Evolutionary conservation across 2,888 invertebrate genomes (phyloP).

Genomic region (Syrista parreyssii): DNA sequence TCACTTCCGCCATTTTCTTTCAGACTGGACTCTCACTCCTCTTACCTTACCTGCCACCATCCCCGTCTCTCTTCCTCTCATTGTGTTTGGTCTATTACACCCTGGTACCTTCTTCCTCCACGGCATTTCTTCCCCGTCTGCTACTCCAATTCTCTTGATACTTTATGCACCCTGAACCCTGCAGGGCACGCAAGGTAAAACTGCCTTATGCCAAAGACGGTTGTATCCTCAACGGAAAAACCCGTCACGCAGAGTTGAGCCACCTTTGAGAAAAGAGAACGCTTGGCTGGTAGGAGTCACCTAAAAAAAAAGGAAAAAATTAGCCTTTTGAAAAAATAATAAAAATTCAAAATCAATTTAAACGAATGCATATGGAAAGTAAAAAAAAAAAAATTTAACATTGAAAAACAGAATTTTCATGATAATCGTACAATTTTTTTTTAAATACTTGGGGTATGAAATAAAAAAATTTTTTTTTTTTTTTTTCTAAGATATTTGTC

Average conservation of each 20-base stretch:
- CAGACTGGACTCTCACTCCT: not conserved
- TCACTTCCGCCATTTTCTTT: not conserved
- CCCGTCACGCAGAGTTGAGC: not conserved
- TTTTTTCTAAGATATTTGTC: not conserved
- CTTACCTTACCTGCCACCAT: not conserved
- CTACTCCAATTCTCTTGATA: conserved; percentile 20
- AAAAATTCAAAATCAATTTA: not conserved
- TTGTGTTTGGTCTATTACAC: not conserved
- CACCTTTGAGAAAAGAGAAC: not conserved
- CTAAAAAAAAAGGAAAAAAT: not conserved
- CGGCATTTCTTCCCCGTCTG: conserved; percentile 8
- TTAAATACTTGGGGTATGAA: no score
- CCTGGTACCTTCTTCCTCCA: not conserved
- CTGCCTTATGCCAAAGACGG: conserved; percentile 52
- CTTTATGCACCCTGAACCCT: conserved; percentile 30
- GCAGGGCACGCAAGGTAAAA: conserved; percentile 14
- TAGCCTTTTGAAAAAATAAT: not conserved
- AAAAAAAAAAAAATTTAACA: not conserved
- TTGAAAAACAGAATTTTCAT: no score
- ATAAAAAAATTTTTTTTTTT: no score
- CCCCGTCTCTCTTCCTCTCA: not conserved
- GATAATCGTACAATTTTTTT: no score
- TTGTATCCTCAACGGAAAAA: conserved; percentile 29
- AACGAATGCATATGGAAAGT: not conserved
- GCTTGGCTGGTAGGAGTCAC: not conserved